Evolutionary conservation across 2,113 vertebrate genomes (phyloP).

Genomic region (Elaphurus davidianus): DNA sequence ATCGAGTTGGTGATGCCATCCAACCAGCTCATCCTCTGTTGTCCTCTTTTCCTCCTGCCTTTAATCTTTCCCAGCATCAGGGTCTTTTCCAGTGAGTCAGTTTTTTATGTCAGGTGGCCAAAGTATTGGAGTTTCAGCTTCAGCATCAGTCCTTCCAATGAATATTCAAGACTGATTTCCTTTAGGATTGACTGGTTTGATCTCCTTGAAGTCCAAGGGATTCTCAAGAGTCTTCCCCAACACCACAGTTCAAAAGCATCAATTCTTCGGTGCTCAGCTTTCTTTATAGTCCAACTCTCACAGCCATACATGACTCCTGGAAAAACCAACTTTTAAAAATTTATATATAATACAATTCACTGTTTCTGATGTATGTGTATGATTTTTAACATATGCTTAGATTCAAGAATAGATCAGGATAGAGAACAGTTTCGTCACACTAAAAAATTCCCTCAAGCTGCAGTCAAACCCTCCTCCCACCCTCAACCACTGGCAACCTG

Average conservation of each 20-base stretch:
- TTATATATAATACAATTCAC: neutral
- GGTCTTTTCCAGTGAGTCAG: neutral
- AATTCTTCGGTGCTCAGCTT: rapidly evolving
- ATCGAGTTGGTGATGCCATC: neutral
- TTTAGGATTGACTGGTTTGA: neutral
- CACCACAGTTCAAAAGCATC: neutral
- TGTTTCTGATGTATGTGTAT: neutral
- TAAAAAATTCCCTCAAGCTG: neutral
- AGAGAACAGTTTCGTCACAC: neutral
- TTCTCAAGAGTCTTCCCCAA: neutral
- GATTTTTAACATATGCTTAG: neutral
- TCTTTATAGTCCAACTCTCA: neutral
- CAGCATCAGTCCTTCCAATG: neutral
- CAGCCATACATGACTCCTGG: neutral
- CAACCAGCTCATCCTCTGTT: neutral
- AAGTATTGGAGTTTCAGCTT: neutral
- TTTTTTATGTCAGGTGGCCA: neutral
- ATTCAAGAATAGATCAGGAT: neutral
- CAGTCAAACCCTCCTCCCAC: neutral
- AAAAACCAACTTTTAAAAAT: neutral
- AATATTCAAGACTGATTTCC: neutral
- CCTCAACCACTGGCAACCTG: neutral
- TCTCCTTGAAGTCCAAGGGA: neutral
- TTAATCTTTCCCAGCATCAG: neutral
- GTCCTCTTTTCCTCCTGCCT: neutral